These are phyloP conservation scores for Sphecodes monilicornis DNA, from an alignment of 2,888 invertebrate genomes.

Conservation along the genomic window DNA sequence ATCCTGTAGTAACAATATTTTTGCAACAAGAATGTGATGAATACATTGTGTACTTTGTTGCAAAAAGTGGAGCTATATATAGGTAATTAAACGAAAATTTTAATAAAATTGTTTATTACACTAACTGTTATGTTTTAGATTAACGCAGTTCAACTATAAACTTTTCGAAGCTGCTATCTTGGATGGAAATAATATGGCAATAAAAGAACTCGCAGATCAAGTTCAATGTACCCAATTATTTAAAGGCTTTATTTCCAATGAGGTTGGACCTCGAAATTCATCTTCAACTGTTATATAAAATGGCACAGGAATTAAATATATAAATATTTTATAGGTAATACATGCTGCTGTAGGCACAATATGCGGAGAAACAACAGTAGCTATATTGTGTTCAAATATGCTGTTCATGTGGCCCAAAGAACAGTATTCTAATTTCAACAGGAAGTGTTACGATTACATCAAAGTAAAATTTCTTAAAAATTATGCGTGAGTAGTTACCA, in stretches of 20 bases:
- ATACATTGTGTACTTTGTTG: constrained; percentile 62
- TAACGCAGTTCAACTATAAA: constrained; percentile 60
- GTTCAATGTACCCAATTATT: constrained; percentile 67
- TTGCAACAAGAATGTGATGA: constrained; percentile 52
- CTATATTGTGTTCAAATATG: constrained; percentile 67
- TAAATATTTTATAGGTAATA: constrained; percentile 62
- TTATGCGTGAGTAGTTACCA: constrained; percentile 63
- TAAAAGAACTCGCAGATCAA: constrained; percentile 47
- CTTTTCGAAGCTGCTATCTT: constrained; percentile 50
- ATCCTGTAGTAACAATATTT: constrained; percentile 66
- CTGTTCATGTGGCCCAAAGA: constrained; percentile 73
- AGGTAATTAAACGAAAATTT: constrained; percentile 62
- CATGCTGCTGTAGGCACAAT: constrained; percentile 48
- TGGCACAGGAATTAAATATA: background rate
- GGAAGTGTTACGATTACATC: constrained; percentile 65
- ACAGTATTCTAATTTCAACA: constrained; percentile 39
- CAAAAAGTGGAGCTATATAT: constrained; percentile 69
- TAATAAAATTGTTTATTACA: constrained; percentile 3
- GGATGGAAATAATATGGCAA: constrained; percentile 46
- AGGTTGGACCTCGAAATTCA: constrained; percentile 42
- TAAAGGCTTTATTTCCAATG: constrained; percentile 49
- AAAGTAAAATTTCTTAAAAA: constrained; percentile 74
- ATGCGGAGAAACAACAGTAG: constrained; percentile 58
- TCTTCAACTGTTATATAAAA: constrained; percentile 13
- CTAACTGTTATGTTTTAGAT: constrained; percentile 43